Evolutionary conservation across 2,797 vertebrate genomes (phyloP).

Genomic region (Tadarida brasiliensis): DNA sequence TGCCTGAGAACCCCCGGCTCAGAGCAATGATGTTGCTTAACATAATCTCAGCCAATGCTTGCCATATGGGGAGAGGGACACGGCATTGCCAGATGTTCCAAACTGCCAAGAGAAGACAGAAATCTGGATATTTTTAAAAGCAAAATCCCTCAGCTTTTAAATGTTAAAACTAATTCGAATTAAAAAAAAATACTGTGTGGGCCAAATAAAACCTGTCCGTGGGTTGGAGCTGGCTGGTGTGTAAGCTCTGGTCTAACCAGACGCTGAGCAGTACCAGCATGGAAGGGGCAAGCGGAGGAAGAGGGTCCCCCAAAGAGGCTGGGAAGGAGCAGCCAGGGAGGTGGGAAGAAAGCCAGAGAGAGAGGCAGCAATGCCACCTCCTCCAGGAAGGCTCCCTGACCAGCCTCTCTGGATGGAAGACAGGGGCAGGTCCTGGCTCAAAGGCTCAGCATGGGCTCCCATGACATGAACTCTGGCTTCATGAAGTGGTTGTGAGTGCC

Average conservation of each 20-base stretch:
- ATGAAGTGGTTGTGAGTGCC: too few species aligned
- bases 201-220: slow-evolving; percentile 71
- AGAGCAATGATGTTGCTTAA: not conserved
- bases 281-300: not conserved
- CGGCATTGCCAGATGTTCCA: slow-evolving; percentile 70
- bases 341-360: not conserved
- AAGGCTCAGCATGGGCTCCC: not conserved
- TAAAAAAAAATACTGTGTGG: slow-evolving; percentile 52
- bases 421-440: not conserved
- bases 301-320: not conserved
- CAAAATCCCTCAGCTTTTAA: slow-evolving; percentile 77
- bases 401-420: not conserved
- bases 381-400: not conserved
- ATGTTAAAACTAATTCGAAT: slow-evolving; percentile 78
- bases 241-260: slow-evolving; percentile 50
- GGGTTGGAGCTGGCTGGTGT: slow-evolving; percentile 69
- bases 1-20: not conserved
- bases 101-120: slow-evolving; percentile 65
- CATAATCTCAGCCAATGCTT: not conserved
- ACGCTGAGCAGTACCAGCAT: not conserved
- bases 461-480: not conserved
- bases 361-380: not conserved
- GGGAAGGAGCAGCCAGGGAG: slow-evolving; percentile 41
- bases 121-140: slow-evolving; percentile 79
- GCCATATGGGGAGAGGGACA: slow-evolving; percentile 8